Evolutionary conservation across 2,113 vertebrate species (phyloP).

Genomic region (Oceanodroma tethys): DNA sequence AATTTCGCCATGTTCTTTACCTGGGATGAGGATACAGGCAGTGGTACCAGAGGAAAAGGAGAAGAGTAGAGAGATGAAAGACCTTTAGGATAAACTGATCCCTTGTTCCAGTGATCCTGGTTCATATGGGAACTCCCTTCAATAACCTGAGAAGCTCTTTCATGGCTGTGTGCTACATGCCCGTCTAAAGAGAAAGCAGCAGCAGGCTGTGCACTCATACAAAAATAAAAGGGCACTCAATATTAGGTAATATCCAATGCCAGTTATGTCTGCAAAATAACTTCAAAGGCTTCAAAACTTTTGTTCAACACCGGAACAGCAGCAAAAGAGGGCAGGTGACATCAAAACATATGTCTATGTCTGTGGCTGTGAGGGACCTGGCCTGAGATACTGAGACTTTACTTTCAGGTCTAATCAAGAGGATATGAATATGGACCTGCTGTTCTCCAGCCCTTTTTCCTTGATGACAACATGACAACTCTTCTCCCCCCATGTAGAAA

Average conservation of each 20-base stretch:
- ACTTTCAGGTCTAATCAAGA: background rate
- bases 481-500: background rate
- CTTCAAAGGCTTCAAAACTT: background rate
- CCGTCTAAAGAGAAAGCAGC: background rate
- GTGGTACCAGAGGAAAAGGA: background rate
- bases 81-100: background rate
- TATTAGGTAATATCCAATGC: background rate
- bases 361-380: background rate
- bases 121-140: background rate
- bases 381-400: background rate
- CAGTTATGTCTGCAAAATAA: background rate
- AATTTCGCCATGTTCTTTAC: background rate
- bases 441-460: background rate
- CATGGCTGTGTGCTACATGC: background rate
- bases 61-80: background rate
- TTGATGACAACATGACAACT: background rate
- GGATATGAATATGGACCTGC: background rate
- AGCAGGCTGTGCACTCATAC: background rate
- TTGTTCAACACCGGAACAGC: background rate
- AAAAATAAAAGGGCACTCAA: background rate
- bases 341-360: background rate
- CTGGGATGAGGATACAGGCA: background rate
- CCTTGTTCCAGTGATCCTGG: background rate
- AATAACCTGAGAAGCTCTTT: background rate
- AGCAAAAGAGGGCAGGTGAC: background rate